These are phyloP conservation scores for Camponotus floridanus DNA, from an alignment of 1,140 invertebrate genomes.

Conservation along the genomic window DNA sequence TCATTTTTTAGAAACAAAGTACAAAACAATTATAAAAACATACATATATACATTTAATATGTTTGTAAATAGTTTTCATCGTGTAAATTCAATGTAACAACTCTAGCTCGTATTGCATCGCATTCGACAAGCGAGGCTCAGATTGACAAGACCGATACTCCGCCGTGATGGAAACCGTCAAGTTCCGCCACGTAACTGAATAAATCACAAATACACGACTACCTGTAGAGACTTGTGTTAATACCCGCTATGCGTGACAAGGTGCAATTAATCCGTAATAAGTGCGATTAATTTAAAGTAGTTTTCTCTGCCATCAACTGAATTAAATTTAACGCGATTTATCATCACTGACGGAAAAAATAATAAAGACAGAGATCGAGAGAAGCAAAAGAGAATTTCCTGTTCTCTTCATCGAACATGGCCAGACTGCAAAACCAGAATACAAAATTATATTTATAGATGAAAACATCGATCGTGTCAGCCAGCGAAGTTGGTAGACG, in stretches of 20 bases:
- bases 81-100: not conserved
- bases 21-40: not conserved
- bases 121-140: conserved; percentile 43
- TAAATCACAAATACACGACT: conserved; percentile 50
- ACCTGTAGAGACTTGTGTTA: conserved; percentile 35
- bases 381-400: not conserved
- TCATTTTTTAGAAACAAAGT: not conserved
- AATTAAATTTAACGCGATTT: conserved; percentile 36
- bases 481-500: conserved; percentile 66
- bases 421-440: conserved; percentile 14
- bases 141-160: conserved; percentile 39
- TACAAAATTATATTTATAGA: conserved; percentile 25
- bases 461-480: conserved; percentile 71
- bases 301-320: conserved; percentile 19
- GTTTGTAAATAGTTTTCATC: conserved; percentile 2
- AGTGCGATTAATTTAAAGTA: conserved; percentile 58
- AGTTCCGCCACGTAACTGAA: conserved; percentile 45
- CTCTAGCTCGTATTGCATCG: conserved; percentile 24
- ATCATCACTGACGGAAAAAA: conserved; percentile 38
- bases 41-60: not conserved
- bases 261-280: conserved; percentile 56
- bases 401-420: conserved; percentile 16
- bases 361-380: conserved; percentile 9
- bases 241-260: conserved; percentile 50
- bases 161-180: conserved; percentile 41